Evolutionary conservation across 2,888 invertebrate species (phyloP), one percentile per base, ranked within the genome.

Genomic region (Harpalus rufipes): DNA sequence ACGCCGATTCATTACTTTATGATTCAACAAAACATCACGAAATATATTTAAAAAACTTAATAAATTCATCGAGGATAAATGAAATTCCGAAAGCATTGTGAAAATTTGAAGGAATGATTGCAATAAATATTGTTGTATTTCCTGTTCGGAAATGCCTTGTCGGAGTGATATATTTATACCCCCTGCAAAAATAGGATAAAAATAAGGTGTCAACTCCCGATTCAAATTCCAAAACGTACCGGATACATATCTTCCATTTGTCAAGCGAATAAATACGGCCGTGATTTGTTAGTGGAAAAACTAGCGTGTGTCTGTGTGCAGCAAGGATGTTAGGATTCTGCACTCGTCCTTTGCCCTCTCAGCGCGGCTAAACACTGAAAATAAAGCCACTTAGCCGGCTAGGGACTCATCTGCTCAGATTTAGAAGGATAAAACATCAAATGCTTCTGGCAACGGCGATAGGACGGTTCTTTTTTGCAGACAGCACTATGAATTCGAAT

Each of bases 341-440:
- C 6, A 2, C 21, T 5, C 63, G 63, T 18, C 8, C 63, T 32
- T 32, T 12, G 21, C 12, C 12, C 18, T 63, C 21, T 63, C 63
- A 21, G 21, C 63, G 63, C 63, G 25, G 21, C 63, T 63, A 63
- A 63, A 63, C 63, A 63, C 63, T 63, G 63, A 63, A 59, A 63
- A 63, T 63, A 63, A 63, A 63, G 63, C 21, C 25, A 63, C 63
- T 63, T 63, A 51, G 44, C 44, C 12, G 44, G 2, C 44, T 51
- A 12, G 44, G 44, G 44, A 51, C 44, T 51, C 44, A 51, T 51
- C 44, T 32, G 32, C 32, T 32, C 32, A 32, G 32, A 32, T 32
- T 32, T 32, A 32, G 32, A 25, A 21, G 41, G 59, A 63, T 8
- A 18, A 63, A 25, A 21, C 25, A 12, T 12, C 14, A 63, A 63